phyloP scores from a whole-genome alignment of 2,888 invertebrate genomes.

The Cerastis rubricosa region DNA sequence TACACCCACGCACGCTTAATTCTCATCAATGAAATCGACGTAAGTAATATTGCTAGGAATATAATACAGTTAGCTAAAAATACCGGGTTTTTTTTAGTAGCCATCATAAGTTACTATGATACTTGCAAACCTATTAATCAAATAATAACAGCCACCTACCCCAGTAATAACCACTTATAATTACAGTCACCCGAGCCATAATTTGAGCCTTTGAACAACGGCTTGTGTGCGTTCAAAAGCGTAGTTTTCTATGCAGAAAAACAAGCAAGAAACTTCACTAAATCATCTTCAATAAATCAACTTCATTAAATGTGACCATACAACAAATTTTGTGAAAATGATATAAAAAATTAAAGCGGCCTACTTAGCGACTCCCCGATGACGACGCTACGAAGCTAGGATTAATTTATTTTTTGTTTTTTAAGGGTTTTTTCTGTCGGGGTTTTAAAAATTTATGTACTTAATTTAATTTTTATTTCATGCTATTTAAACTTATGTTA shows the following conservation, averaged over 20 bases:
- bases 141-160: background rate
- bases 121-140: slow-evolving; percentile 1
- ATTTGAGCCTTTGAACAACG: background rate
- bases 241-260: slow-evolving; percentile 3
- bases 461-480: too few species aligned
- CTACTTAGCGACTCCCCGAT: too few species aligned
- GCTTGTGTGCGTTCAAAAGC: background rate
- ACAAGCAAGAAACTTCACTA: background rate
- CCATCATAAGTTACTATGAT: slow-evolving; percentile 2
- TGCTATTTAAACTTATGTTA: too few species aligned
- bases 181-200: background rate
- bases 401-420: too few species aligned
- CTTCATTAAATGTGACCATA: too few species aligned
- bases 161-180: background rate
- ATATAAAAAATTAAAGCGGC: background rate
- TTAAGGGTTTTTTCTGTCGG: too few species aligned
- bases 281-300: too few species aligned
- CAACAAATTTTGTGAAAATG: too few species aligned
- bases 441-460: too few species aligned
- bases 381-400: too few species aligned
- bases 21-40: slow-evolving; percentile 14
- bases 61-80: background rate
- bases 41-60: background rate
- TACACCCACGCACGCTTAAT: slow-evolving; percentile 31
- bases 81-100: background rate